These are phyloP conservation scores for Cololabis saira DNA, from an alignment of 2,113 vertebrate genomes.

Conservation along the genomic window DNA sequence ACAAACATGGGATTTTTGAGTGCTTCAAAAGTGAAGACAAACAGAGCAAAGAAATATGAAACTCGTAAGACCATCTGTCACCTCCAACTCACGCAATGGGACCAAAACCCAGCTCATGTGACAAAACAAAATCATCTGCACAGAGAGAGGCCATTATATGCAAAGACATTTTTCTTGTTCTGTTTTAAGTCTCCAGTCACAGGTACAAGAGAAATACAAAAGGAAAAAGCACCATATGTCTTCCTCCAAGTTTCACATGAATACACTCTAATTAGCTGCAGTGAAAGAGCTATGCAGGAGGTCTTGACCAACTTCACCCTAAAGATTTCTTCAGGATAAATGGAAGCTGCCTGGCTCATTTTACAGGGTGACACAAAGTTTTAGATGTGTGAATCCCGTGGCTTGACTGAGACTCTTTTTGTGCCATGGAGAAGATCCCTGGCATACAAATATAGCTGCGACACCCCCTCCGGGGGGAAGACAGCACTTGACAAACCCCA, in stretches of 20 bases:
- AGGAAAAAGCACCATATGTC: neutral
- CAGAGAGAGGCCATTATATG: conserved; percentile 12
- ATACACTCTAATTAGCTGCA: conserved; percentile 61
- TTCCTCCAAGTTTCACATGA: conserved; percentile 22
- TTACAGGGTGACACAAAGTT: conserved; percentile 40
- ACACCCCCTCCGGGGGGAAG: conserved; percentile 54
- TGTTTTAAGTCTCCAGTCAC: conserved; percentile 39
- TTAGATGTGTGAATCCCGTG: conserved; percentile 54
- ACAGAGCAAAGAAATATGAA: conserved; percentile 25
- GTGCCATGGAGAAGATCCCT: conserved; percentile 52
- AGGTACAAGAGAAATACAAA: conserved; percentile 10
- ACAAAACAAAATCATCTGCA: conserved; percentile 41
- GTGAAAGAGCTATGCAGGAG: conserved; percentile 51
- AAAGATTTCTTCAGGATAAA: conserved; percentile 53
- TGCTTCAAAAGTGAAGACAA: conserved; percentile 55
- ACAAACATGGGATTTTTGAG: conserved; percentile 59
- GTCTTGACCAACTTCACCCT: conserved; percentile 44
- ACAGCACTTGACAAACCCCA: conserved; percentile 67
- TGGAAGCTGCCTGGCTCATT: conserved; percentile 38
- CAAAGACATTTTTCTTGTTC: conserved; percentile 41
- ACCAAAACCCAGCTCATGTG: conserved; percentile 45
- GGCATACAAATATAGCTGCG: conserved; percentile 78
- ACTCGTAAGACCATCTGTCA: conserved; percentile 60
- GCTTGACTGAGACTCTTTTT: conserved; percentile 60
- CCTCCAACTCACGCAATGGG: conserved; percentile 33